A percentile compares a stretch with the other conserved stretches of the same genome.
These are phyloP conservation scores for Sepioteuthis lessoniana DNA, from an alignment of 2,888 invertebrate species.

Conservation along the genomic window DNA sequence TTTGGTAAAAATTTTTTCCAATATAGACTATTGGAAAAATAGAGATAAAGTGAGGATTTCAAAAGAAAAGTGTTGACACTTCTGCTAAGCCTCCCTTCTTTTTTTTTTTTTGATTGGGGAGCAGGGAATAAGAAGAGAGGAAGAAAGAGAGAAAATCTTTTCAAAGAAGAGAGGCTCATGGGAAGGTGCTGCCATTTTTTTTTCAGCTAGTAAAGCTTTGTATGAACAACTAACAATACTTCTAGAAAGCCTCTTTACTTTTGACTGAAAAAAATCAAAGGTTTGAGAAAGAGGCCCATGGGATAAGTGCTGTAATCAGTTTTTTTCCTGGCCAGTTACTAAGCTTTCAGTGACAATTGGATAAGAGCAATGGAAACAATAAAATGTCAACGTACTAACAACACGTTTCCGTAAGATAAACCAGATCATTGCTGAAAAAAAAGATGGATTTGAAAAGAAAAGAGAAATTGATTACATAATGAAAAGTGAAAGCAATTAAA, in stretches of 20 bases:
- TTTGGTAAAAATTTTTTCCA: not conserved
- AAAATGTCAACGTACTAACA: conserved; percentile 34
- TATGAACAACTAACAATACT: not conserved
- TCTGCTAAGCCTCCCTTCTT: too few species aligned
- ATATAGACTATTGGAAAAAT: not conserved
- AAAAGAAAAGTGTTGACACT: not conserved
- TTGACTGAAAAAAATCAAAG: not conserved
- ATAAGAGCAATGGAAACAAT: not conserved
- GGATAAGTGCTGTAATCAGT: not conserved
- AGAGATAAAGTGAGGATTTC: not conserved
- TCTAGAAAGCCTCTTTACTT: not conserved
- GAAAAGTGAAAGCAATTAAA: not conserved
- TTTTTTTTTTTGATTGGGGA: not conserved
- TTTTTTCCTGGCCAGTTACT: not conserved
- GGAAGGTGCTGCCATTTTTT: not conserved
- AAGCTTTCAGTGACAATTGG: not conserved
- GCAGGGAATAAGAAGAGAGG: not conserved
- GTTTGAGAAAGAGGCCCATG: not conserved
- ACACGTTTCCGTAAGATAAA: conserved; percentile 43
- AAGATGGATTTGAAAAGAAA: not conserved
- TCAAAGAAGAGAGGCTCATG: not conserved
- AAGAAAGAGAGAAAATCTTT: not conserved
- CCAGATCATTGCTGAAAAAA: conserved; percentile 46
- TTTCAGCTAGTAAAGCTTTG: not conserved
- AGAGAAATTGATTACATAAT: not conserved